Conservation (phyloP, 2,797 vertebrate genomes). For the Cuniculus paca region DNA sequence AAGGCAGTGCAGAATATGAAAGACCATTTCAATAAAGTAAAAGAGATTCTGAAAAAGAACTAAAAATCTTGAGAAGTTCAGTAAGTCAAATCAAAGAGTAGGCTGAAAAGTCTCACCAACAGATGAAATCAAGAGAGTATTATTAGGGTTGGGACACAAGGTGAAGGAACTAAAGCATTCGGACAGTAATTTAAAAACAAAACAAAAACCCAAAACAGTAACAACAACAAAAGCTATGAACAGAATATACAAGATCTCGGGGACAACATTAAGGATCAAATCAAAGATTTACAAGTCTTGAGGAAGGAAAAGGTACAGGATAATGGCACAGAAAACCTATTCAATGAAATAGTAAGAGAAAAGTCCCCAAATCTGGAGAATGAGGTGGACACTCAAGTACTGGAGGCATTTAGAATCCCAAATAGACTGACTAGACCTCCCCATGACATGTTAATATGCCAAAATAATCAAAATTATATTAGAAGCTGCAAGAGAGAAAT, state of each 20-base stretch:
- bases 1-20: neutral
- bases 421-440: neutral
- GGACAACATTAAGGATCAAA: neutral
- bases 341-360: neutral
- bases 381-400: neutral
- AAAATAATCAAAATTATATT: neutral
- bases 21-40: neutral
- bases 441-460: neutral
- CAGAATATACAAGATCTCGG: neutral
- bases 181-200: neutral
- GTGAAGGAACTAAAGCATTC: neutral
- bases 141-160: neutral
- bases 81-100: neutral
- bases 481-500: neutral
- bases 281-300: neutral
- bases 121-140: neutral
- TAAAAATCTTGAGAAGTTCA: too few relatives aligned
- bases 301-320: neutral
- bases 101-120: neutral
- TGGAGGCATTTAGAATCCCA: neutral
- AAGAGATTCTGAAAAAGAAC: too few relatives aligned
- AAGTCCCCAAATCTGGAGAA: neutral
- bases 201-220: too few relatives aligned
- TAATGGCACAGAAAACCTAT: neutral
- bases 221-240: neutral